A percentile compares a stretch with the other conserved stretches of the same genome.
phyloP scores from a whole-genome alignment of 2,888 invertebrate species.

The Volucella bombylans region DNA sequence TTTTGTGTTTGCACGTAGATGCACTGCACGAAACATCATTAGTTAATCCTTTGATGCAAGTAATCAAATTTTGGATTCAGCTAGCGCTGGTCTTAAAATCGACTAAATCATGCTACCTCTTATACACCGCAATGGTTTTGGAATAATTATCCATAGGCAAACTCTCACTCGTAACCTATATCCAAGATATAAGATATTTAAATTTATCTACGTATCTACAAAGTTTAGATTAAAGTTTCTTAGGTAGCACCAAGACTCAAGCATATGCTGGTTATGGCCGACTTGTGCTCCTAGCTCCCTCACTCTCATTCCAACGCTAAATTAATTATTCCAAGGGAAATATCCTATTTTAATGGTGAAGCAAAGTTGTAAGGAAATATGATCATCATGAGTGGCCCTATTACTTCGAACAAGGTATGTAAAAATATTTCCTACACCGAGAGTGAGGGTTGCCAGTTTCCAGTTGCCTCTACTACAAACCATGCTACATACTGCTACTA shows the following conservation, averaged over 20 bases:
- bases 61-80: constrained; percentile 61
- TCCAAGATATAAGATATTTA: background rate
- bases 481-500: background rate
- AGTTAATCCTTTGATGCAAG: constrained; percentile 55
- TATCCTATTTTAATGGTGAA: constrained; percentile 49
- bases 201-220: background rate
- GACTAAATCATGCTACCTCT: background rate
- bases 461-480: no score
- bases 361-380: constrained; percentile 60
- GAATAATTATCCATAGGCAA: background rate
- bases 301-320: constrained; percentile 8
- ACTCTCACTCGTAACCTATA: background rate
- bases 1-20: constrained; percentile 34
- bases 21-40: constrained; percentile 54
- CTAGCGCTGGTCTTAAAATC: background rate
- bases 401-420: constrained; percentile 26
- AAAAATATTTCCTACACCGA: background rate
- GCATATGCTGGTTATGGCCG: constrained; percentile 14
- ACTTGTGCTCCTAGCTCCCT: constrained; percentile 8
- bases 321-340: constrained; percentile 63
- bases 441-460: constrained; percentile 4
- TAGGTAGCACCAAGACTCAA: background rate
- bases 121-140: background rate
- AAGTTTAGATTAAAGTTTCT: background rate
- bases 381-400: constrained; percentile 66